A percentile compares a stretch with the other conserved stretches of the same genome.
Conservation (phyloP, 2,113 vertebrate genomes). For the Grallaria varia region DNA sequence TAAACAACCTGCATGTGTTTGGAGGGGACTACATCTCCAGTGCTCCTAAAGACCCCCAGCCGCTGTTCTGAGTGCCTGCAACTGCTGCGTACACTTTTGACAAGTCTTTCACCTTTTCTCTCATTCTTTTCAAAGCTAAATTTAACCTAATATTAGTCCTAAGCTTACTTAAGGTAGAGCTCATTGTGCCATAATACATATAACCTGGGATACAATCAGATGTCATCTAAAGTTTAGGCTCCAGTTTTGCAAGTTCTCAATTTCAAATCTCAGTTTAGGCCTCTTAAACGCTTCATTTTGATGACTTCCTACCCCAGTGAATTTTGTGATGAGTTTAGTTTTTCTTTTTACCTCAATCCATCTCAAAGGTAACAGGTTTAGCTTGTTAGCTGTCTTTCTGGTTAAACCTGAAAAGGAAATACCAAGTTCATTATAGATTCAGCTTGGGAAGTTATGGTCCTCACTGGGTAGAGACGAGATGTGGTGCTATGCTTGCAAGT, state of each 20-base stretch:
- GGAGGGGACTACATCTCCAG: background rate
- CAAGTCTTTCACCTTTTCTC: background rate
- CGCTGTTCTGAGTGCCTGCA: background rate
- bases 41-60: background rate
- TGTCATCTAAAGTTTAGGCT: background rate
- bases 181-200: background rate
- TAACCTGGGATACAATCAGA: background rate
- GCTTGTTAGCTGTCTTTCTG: background rate
- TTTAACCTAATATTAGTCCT: background rate
- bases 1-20: rapidly evolving
- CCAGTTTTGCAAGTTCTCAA: background rate
- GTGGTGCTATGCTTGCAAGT: background rate
- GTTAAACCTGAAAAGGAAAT: background rate
- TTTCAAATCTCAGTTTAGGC: background rate
- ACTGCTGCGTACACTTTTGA: background rate
- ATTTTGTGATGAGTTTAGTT: background rate
- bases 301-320: background rate
- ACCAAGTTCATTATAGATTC: background rate
- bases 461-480: background rate
- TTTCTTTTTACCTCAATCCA: background rate
- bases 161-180: background rate
- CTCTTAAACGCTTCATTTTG: background rate
- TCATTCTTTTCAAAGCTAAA: background rate
- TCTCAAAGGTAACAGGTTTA: background rate
- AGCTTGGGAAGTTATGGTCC: background rate